phyloP scores from a whole-genome alignment of 2,113 vertebrate genomes.

The Nesoenas mayeri region DNA sequence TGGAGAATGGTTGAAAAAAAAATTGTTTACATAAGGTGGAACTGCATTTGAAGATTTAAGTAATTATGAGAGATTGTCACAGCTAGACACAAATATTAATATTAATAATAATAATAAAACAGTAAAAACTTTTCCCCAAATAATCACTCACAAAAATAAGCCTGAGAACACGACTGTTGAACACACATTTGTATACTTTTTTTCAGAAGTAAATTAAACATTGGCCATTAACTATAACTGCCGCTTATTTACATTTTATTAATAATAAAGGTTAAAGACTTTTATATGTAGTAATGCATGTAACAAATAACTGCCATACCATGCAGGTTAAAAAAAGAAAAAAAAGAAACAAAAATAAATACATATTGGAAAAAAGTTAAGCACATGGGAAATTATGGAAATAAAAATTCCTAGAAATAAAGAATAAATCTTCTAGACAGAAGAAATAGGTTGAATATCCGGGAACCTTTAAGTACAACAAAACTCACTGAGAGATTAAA shows the following conservation, averaged over 20 bases:
- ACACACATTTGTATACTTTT: not conserved
- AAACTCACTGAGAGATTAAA: not conserved
- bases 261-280: not conserved
- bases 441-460: not conserved
- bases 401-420: not conserved
- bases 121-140: not conserved
- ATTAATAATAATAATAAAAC: fast-evolving
- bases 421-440: not conserved
- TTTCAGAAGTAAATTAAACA: not conserved
- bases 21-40: not conserved
- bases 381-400: not conserved
- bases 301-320: not conserved
- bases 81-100: not conserved
- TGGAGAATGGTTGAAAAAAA: not conserved
- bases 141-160: not conserved
- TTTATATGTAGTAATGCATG: not conserved
- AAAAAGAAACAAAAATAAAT: not conserved
- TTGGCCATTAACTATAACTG: not conserved
- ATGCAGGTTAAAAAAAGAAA: not conserved
- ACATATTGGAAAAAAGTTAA: not conserved
- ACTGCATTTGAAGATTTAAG: not conserved
- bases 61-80: not conserved
- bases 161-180: not conserved
- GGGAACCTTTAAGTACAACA: not conserved
- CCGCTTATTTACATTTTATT: not conserved